Base-by-base conservation (phyloP, 2,888 invertebrate genomes). In the Crioceris asparagi region DNA sequence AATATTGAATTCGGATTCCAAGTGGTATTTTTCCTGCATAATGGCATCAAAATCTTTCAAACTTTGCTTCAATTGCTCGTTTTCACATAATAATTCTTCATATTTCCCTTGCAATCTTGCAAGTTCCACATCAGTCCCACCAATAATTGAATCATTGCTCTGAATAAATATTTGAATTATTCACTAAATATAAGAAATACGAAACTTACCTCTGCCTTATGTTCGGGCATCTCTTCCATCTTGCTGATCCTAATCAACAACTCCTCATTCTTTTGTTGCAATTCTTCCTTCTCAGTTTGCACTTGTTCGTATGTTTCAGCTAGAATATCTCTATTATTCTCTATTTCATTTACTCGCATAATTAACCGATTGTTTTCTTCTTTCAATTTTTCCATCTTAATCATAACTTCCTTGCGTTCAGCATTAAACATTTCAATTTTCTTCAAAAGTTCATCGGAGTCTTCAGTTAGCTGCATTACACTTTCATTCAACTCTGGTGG, bases 371-470 rank as follows among this genome's bases (percentile, higher is more conserved):
- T 69, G 59, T 79, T 77, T 64, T 80, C 79, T 7, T 62, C 54
- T 39, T 64, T 70, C n/a, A 78, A 60, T 44, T 66, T 68, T 57
- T 72, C 76, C 71, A 79, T 72, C 64, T 77, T 80, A 44, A 75
- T 75, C 63, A 78, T 71, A 2, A 80, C 76, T 61, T 79, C 79
- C 47, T 78, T 70, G 25, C 78, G 68, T 62, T 83, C 83, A 42
- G 70, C 72, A 0, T 75, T 75, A 47, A 79, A 79, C 17, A 79
- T 60, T 55, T 82, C 77, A 40, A 83, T 76, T 63, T 75, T 79
- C 43, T 72, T 71, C 47, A 75, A 70, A 40, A 81, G 59, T 54
- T 82, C 80, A 11, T 72, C 69, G 40, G 74, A 74, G 61, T 80
- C 77, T 50, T 76, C 73, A 4, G 73, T 69, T 25, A 79, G 60